Base-by-base conservation (phyloP, 2,888 invertebrate genomes). In the Tryphoninae sp. region DNA sequence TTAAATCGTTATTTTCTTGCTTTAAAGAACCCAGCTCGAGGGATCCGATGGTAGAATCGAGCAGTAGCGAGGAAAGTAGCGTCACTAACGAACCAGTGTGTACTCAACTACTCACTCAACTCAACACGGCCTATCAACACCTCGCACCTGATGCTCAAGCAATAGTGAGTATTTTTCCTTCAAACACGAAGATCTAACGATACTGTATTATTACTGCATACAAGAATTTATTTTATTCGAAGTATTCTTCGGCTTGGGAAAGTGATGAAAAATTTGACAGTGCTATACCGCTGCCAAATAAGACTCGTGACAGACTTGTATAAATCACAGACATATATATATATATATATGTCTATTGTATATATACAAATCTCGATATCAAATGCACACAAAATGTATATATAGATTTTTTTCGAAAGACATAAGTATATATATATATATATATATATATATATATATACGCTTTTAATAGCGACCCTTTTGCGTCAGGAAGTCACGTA, bases 141-240 rank as follows among this genome's bases (percentile, higher is more conserved):
- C 89, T 92, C 68, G 92, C 92, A 51, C 91, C 92, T 26, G 92
- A 92, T 84, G 92, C 92, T 22, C 92, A 92, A 84, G 92, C 92
- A 23, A 85, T 92, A 83, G 92, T 91, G 82, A 91, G 90, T 87
- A 65, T 81, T 78, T 73, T 22, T 64, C 59, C 42, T 2, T 49
- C 33, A 33, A 33, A 33, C 7, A 51, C 51, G 7, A 33, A 1
- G 7, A 26, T 26, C 26, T 33, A 33, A 33, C 33, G 2, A 26
- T 26, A 4, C 6, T 33, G 6, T 33, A 33, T 33, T 33, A 33
- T 33, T 33, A 33, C 33, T 6, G 0, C 33, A 33, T 1, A 33
- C 6, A 6, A 33, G 33, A 33, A 33, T 33, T 33, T 33, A 33
- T 33, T 33, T 33, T 7, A 1, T 33, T 6, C 7, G 33, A 33